phyloP scores from a whole-genome alignment of 2,797 vertebrate species.

The Chromobotia macracanthus region DNA sequence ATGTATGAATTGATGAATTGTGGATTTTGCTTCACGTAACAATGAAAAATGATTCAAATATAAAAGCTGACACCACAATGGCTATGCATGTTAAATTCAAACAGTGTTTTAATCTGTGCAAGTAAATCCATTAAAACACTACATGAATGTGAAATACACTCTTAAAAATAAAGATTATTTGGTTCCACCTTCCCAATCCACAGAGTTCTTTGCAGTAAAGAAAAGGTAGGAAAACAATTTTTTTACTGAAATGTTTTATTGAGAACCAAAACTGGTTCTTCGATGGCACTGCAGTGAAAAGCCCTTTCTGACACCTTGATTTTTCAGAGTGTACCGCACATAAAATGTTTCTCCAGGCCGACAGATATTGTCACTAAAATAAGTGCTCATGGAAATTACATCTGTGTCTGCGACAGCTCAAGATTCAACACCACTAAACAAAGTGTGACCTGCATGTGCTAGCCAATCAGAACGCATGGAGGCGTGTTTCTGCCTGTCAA shows the following conservation, averaged over 20 bases:
- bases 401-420: background rate
- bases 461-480: background rate
- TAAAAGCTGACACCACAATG: too few species aligned
- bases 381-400: background rate
- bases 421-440: background rate
- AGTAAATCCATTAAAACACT: too few species aligned
- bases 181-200: too few species aligned
- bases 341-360: background rate
- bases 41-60: too few species aligned
- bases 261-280: background rate
- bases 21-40: background rate
- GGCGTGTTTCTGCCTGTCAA: background rate
- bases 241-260: background rate
- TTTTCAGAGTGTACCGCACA: background rate
- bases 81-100: too few species aligned
- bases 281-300: background rate
- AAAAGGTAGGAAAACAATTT: too few species aligned
- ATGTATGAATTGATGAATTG: background rate
- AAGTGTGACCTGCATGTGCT: background rate
- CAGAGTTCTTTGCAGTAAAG: too few species aligned
- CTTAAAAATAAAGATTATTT: too few species aligned
- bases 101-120: too few species aligned
- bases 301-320: background rate
- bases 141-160: too few species aligned
- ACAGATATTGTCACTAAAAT: background rate